A percentile compares a stretch with the other conserved stretches of the same genome.
Evolutionary conservation across 64 coral and sea anemone genomes (phyloP).

Genomic region (Exaiptasia diaphana): DNA sequence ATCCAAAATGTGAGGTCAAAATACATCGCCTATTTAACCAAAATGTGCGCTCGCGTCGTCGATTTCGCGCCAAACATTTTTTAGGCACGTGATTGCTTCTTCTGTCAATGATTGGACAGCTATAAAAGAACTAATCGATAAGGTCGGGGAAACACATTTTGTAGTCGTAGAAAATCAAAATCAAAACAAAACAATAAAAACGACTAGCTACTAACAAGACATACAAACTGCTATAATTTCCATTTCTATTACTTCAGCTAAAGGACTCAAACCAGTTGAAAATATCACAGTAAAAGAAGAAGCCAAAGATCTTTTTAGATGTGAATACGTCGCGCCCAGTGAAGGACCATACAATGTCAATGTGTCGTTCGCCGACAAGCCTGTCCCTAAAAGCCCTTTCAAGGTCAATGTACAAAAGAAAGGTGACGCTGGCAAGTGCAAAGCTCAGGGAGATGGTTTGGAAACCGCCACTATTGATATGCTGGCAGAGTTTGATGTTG

Average conservation of each 20-base stretch:
- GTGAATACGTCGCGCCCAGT: constrained; percentile 77
- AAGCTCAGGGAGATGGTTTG: constrained; percentile 83
- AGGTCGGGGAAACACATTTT: too few relatives aligned
- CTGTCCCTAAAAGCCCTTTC: constrained; percentile 75
- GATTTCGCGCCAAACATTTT: too few relatives aligned
- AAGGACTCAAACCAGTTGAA: constrained; percentile 61
- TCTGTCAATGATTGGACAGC: too few relatives aligned
- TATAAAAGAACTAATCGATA: too few relatives aligned
- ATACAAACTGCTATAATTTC: too few relatives aligned
- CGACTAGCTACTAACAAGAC: too few relatives aligned
- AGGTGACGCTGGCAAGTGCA: constrained; percentile 91
- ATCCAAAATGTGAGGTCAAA: too few relatives aligned
- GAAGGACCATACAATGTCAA: constrained; percentile 79
- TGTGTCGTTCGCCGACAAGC: constrained; percentile 70
- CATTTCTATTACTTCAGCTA: constrained; percentile 1
- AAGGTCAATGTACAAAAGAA: constrained; percentile 77
- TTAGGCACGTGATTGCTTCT: too few relatives aligned
- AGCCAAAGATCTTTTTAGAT: constrained; percentile 73
- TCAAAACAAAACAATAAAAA: too few relatives aligned
- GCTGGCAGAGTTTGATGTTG: constrained; percentile 90
- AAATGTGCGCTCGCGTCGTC: too few relatives aligned
- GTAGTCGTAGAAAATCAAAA: too few relatives aligned
- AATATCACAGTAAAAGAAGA: constrained; percentile 77
- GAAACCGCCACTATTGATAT: constrained; percentile 80
- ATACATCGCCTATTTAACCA: too few relatives aligned